These are phyloP conservation scores for Diplodus puntazzo DNA, from an alignment of 2,797 vertebrate genomes.

Conservation along the genomic window DNA sequence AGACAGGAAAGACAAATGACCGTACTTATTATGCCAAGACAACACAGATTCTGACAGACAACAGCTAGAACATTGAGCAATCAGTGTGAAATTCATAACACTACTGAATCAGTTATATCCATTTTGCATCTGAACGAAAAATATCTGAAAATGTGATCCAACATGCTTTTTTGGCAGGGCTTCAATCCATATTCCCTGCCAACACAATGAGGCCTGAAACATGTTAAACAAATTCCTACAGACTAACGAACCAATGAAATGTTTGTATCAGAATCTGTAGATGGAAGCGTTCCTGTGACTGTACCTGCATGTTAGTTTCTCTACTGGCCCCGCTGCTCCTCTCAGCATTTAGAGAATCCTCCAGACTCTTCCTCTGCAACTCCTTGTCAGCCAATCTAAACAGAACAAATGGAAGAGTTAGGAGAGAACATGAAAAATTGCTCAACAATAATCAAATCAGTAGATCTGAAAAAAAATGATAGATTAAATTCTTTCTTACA, in stretches of 20 bases:
- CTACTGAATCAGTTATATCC: neutral
- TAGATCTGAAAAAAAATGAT: neutral
- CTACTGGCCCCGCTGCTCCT: conserved; percentile 90
- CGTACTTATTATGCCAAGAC: conserved; percentile 1
- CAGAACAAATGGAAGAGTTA: neutral
- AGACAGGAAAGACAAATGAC: neutral
- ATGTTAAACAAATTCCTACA: conserved; percentile 42
- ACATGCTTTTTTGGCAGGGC: neutral
- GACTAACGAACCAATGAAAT: conserved; percentile 35
- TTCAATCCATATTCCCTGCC: neutral
- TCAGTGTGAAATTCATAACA: conserved; percentile 7
- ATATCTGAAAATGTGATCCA: conserved; percentile 15
- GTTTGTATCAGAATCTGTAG: conserved; percentile 35
- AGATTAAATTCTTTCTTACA: conserved; percentile 85
- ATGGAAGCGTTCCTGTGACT: conserved; percentile 12
- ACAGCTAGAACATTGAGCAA: neutral
- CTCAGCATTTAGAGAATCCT: conserved; percentile 94
- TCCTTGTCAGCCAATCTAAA: conserved; percentile 95
- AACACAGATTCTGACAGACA: neutral
- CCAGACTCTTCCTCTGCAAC: conserved; percentile 93
- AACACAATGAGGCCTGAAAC: conserved; percentile 10
- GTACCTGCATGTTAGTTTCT: conserved; percentile 97
- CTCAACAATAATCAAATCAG: neutral
- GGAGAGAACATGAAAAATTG: neutral
- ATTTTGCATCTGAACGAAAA: neutral